Conservation (phyloP, 2,113 vertebrate genomes). For the Sisor rabdophorus region DNA sequence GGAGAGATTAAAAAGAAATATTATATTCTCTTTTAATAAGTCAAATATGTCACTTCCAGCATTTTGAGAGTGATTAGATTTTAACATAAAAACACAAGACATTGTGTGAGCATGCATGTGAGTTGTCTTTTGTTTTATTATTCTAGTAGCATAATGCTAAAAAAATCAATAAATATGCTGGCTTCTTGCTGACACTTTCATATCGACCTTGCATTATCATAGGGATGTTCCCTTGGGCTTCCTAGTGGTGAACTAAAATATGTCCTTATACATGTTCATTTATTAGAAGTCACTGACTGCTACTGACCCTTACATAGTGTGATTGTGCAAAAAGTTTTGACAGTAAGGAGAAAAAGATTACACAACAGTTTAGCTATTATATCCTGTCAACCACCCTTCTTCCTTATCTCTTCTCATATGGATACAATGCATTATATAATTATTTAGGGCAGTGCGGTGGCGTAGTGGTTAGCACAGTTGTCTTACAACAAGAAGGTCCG, state of each 20-base stretch:
- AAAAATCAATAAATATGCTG: slow-evolving; percentile 56
- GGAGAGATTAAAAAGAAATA: slow-evolving; percentile 10
- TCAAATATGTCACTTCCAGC: slow-evolving; percentile 3
- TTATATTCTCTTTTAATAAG: slow-evolving; percentile 1
- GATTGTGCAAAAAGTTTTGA: slow-evolving; percentile 9
- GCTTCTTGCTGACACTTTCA: slow-evolving; percentile 40
- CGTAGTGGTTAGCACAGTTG: too few relatives aligned
- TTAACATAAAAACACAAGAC: slow-evolving; percentile 28
- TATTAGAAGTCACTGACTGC: slow-evolving; percentile 17
- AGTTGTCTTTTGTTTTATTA: slow-evolving; percentile 42
- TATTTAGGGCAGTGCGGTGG: too few relatives aligned
- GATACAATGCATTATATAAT: neutral
- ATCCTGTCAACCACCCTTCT: neutral
- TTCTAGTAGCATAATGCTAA: slow-evolving; percentile 10
- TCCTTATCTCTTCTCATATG: neutral
- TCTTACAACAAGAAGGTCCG: too few relatives aligned
- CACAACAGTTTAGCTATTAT: slow-evolving; percentile 4
- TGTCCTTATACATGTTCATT: slow-evolving; percentile 34
- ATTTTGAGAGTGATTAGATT: slow-evolving; percentile 19
- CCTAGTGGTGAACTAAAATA: slow-evolving; percentile 15
- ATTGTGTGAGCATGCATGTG: slow-evolving; percentile 33
- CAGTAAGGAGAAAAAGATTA: slow-evolving; percentile 8
- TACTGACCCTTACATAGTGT: slow-evolving; percentile 21
- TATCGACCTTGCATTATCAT: slow-evolving; percentile 34
- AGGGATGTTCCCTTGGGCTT: slow-evolving; percentile 17